These are phyloP conservation scores for Psettodes erumei DNA, from an alignment of 2,113 vertebrate genomes.

Conservation along the genomic window DNA sequence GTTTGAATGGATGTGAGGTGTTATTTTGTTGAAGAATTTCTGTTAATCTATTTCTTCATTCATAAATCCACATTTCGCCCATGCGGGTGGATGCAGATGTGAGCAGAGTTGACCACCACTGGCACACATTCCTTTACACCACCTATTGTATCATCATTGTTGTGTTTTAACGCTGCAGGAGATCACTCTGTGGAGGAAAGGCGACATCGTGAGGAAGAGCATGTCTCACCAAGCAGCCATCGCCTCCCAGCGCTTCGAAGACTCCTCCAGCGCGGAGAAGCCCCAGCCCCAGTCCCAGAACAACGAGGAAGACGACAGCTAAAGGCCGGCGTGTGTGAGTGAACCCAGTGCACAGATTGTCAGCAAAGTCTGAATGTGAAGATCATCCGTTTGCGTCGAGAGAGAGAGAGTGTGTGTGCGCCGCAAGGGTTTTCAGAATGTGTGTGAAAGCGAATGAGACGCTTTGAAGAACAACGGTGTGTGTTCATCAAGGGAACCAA, in stretches of 20 bases:
- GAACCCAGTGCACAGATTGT: slow-evolving; percentile 6
- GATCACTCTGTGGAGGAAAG: slow-evolving; percentile 96
- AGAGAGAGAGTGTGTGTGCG: slow-evolving; percentile 16
- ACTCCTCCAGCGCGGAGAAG: slow-evolving; percentile 82
- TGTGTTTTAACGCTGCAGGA: slow-evolving; percentile 81
- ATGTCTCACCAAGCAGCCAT: slow-evolving; percentile 96
- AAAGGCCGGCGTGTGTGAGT: slow-evolving; percentile 40
- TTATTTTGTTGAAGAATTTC: not conserved
- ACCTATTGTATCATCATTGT: not conserved
- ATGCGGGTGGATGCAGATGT: not conserved
- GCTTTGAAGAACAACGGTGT: not conserved
- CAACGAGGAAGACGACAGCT: slow-evolving; percentile 64
- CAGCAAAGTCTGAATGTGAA: slow-evolving; percentile 50
- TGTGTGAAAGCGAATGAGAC: not conserved
- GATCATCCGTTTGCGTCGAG: slow-evolving; percentile 27
- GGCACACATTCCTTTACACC: too few species aligned
- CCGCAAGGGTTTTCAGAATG: slow-evolving; percentile 27
- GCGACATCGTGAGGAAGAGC: slow-evolving; percentile 94
- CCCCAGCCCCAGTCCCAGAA: slow-evolving; percentile 21
- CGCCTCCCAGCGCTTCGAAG: slow-evolving; percentile 91
- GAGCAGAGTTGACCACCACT: too few species aligned
- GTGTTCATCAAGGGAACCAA: slow-evolving; percentile 9
- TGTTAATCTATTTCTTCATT: not conserved
- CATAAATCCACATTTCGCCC: not conserved
- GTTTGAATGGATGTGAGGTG: too few species aligned